Evolutionary conservation across 30 jellyfish, hydroid and myxozoan species (phyloP).

Genomic region (Aurelia aurita): DNA sequence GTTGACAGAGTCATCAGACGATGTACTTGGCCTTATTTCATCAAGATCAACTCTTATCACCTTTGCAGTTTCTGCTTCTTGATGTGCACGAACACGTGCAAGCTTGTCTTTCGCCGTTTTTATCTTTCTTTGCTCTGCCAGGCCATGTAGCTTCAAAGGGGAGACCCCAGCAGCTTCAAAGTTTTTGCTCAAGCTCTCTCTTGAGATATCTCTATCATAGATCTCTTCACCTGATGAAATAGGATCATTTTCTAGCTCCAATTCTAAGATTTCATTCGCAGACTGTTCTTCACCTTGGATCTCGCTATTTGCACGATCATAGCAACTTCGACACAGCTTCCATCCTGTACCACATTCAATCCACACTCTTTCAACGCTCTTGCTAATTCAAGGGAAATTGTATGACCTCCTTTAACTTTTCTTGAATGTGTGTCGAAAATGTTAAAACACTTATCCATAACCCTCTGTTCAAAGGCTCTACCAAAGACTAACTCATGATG

Average conservation of each 20-base stretch:
- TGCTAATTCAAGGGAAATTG: too few species aligned
- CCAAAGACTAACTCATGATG: too few species aligned
- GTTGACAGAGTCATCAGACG: neutral
- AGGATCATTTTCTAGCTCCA: neutral
- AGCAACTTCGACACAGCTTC: too few species aligned
- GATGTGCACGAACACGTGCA: neutral
- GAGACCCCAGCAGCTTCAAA: constrained; percentile 15
- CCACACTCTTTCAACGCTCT: too few species aligned
- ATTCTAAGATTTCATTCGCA: too few species aligned
- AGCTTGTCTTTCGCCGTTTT: neutral
- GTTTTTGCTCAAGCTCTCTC: neutral
- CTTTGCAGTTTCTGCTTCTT: neutral
- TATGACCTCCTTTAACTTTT: too few species aligned
- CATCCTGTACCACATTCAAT: too few species aligned
- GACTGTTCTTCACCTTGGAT: too few species aligned
- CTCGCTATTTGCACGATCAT: too few species aligned
- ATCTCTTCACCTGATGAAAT: neutral
- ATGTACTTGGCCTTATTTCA: neutral
- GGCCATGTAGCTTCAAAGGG: constrained; percentile 4
- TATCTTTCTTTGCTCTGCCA: constrained; percentile 5
- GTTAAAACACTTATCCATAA: too few species aligned
- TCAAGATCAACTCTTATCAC: neutral
- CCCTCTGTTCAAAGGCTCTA: too few species aligned
- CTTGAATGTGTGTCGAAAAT: too few species aligned
- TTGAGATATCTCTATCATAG: neutral